Conservation (phyloP, 64 coral and sea anemone species). For the Montipora capricornis region DNA sequence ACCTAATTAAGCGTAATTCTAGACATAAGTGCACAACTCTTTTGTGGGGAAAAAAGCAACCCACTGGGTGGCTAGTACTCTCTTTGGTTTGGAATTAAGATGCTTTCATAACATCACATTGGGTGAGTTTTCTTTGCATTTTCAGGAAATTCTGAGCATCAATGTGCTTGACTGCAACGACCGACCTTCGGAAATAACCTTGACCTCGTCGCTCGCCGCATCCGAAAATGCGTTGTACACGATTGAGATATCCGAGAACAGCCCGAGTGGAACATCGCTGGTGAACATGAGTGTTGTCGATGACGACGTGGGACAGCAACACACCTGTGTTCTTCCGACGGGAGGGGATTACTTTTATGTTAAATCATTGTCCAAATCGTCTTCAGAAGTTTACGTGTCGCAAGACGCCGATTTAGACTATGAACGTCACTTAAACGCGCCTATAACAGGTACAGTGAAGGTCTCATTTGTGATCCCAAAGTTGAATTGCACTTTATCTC, state of each 20-base stretch:
- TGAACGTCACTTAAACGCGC: slow-evolving; percentile 44
- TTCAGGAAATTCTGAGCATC: too few species aligned
- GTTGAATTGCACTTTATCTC: too few species aligned
- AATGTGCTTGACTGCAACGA: slow-evolving; percentile 84
- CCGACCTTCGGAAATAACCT: slow-evolving; percentile 54
- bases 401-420: slow-evolving; percentile 70
- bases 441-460: slow-evolving; percentile 62
- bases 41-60: too few species aligned
- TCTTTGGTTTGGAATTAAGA: too few species aligned
- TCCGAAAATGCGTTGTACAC: slow-evolving; percentile 5
- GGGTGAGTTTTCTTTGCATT: too few species aligned
- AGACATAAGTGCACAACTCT: too few species aligned
- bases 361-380: not conserved
- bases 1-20: too few species aligned
- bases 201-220: slow-evolving; percentile 23
- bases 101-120: too few species aligned
- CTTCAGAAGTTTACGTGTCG: slow-evolving; percentile 72
- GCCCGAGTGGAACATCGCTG: slow-evolving; percentile 68
- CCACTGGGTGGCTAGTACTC: too few species aligned
- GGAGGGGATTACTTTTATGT: slow-evolving; percentile 63
- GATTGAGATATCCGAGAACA: slow-evolving; percentile 77
- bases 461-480: too few species aligned
- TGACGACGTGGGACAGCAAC: slow-evolving; percentile 72
- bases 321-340: slow-evolving; percentile 59
- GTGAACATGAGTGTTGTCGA: slow-evolving; percentile 76